A percentile compares a stretch with the other conserved stretches of the same genome.
These are phyloP conservation scores for Chelonus insularis DNA, from an alignment of 1,140 invertebrate species.

Conservation along the genomic window DNA sequence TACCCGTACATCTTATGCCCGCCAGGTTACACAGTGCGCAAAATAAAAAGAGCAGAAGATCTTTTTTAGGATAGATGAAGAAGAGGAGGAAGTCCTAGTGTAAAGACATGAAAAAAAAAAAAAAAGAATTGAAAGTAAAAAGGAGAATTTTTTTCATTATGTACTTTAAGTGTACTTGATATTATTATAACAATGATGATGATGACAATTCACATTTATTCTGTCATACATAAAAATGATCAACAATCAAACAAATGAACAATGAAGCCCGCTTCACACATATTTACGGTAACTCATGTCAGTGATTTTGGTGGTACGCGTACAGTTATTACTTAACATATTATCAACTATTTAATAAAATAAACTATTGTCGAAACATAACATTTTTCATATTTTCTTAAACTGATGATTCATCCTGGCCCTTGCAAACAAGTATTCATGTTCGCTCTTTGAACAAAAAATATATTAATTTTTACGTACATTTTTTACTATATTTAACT, in stretches of 20 bases:
- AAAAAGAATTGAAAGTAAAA: not conserved
- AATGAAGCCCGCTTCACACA: slow-evolving; percentile 53
- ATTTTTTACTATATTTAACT: slow-evolving; percentile 44
- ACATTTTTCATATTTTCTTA: not conserved
- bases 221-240: slow-evolving; percentile 28
- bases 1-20: slow-evolving; percentile 20
- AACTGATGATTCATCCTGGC: slow-evolving; percentile 7
- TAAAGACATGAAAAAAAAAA: slow-evolving; percentile 1
- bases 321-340: not conserved
- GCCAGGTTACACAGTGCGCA: not conserved
- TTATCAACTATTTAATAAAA: not conserved
- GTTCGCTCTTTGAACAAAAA: slow-evolving; percentile 39
- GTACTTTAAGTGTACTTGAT: not conserved
- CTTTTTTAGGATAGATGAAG: no score
- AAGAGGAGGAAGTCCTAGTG: not conserved
- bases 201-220: not conserved
- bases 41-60: not conserved
- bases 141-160: slow-evolving; percentile 9
- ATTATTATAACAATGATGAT: not conserved
- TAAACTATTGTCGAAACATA: slow-evolving; percentile 5
- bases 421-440: slow-evolving; percentile 22
- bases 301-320: slow-evolving; percentile 30
- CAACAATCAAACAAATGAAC: slow-evolving; percentile 45
- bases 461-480: slow-evolving; percentile 57
- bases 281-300: slow-evolving; percentile 42